Evolutionary conservation across 2,888 invertebrate genomes (phyloP).

Genomic region (Drosophila incognita): DNA sequence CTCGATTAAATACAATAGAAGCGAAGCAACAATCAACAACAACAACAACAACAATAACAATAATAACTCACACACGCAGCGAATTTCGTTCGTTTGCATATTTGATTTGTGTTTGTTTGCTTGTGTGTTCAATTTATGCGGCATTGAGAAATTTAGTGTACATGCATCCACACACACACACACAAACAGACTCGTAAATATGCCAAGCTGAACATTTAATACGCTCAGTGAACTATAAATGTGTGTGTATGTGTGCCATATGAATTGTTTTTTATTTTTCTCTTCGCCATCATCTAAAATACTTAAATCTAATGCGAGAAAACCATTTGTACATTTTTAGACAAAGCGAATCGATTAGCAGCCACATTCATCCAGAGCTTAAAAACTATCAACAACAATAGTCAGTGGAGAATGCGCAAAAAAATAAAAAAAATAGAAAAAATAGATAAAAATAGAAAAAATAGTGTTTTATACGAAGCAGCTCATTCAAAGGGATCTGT

Average conservation of each 20-base stretch:
- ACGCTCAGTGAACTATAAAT: slow-evolving; percentile 52
- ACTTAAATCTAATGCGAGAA: slow-evolving; percentile 36
- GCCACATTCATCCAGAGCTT: slow-evolving; percentile 6
- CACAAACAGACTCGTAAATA: slow-evolving; percentile 72
- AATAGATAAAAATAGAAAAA: neutral
- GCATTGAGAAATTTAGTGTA: slow-evolving; percentile 72
- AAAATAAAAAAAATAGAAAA: neutral
- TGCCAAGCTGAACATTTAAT: slow-evolving; percentile 67
- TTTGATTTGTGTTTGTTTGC: slow-evolving; percentile 66
- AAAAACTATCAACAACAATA: slow-evolving; percentile 3
- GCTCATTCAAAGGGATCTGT: too few relatives aligned
- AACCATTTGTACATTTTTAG: slow-evolving; percentile 35
- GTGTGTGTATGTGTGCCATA: slow-evolving; percentile 1
- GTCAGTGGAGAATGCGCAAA: neutral
- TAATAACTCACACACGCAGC: slow-evolving; percentile 27
- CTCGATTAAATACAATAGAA: slow-evolving; percentile 16
- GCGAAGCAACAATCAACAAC: slow-evolving; percentile 13
- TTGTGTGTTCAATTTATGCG: slow-evolving; percentile 73
- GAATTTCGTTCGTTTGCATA: slow-evolving; percentile 74
- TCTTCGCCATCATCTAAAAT: slow-evolving; percentile 27
- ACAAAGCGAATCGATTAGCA: slow-evolving; percentile 16
- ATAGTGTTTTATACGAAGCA: neutral
- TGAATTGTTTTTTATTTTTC: slow-evolving; percentile 1
- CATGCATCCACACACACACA: slow-evolving; percentile 22
- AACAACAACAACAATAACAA: neutral